These are phyloP conservation scores for Fragum sueziense DNA, from an alignment of 2,888 invertebrate species.

Conservation along the genomic window DNA sequence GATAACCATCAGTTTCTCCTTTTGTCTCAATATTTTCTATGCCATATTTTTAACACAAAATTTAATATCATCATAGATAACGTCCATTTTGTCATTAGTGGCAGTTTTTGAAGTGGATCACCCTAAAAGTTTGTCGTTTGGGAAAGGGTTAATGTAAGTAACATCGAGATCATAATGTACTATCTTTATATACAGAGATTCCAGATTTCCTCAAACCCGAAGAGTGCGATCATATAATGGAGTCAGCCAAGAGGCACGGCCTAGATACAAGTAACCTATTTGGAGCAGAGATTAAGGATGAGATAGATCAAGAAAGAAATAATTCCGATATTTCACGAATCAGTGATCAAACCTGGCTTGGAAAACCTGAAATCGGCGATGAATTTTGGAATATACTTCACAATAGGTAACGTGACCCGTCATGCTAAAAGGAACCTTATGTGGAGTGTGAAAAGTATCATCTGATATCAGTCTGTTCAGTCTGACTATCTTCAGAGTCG, in stretches of 20 bases:
- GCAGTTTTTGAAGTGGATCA: too few relatives aligned
- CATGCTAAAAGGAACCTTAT: too few relatives aligned
- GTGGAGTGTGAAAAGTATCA: too few relatives aligned
- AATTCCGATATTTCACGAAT: slow-evolving; percentile 37
- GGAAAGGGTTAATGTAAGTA: too few relatives aligned
- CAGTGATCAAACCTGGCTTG: slow-evolving; percentile 53
- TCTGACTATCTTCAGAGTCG: too few relatives aligned
- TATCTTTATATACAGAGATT: slow-evolving; percentile 31
- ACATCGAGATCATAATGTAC: not conserved
- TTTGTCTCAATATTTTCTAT: too few relatives aligned
- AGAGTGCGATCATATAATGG: slow-evolving; percentile 48
- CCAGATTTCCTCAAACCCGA: slow-evolving; percentile 43
- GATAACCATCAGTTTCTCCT: too few relatives aligned
- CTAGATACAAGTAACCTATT: slow-evolving; percentile 43
- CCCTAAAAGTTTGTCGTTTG: too few relatives aligned
- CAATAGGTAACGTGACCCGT: slow-evolving; percentile 22
- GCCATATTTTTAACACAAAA: too few relatives aligned
- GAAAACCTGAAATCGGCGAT: slow-evolving; percentile 9
- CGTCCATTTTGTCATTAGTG: not conserved
- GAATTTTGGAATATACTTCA: slow-evolving; percentile 29
- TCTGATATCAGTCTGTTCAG: too few relatives aligned
- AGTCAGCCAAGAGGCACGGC: slow-evolving; percentile 25
- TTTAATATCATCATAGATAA: too few relatives aligned
- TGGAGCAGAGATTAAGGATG: slow-evolving; percentile 38
- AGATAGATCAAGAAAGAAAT: slow-evolving; percentile 14